A percentile compares a stretch with the other conserved stretches of the same genome.
Evolutionary conservation across 2,113 vertebrate genomes (phyloP).

Genomic region (Pan troglodytes): NHGRI_mPanTro3-v2.1_pri NC_072403.2:42140501-42141000

Average conservation of each 20-base stretch:
- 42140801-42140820: accelerated
- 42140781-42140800: neutral
- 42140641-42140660: neutral
- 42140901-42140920: neutral
- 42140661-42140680: neutral
- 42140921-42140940: accelerated
- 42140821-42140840: neutral
- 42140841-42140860: neutral
- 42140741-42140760: neutral
- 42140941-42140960: neutral
- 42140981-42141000: neutral
- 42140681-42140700: neutral
- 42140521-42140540: neutral
- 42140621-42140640: neutral
- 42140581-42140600: neutral
- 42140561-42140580: neutral
- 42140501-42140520: neutral
- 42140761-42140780: neutral
- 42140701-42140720: neutral
- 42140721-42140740: neutral
- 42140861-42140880: neutral
- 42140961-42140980: neutral
- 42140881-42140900: accelerated
- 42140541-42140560: neutral
- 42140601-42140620: neutral